A percentile compares a stretch with the other conserved stretches of the same genome.
phyloP scores from a whole-genome alignment of 2,113 vertebrate species.

The Plestiodon gilberti region DNA sequence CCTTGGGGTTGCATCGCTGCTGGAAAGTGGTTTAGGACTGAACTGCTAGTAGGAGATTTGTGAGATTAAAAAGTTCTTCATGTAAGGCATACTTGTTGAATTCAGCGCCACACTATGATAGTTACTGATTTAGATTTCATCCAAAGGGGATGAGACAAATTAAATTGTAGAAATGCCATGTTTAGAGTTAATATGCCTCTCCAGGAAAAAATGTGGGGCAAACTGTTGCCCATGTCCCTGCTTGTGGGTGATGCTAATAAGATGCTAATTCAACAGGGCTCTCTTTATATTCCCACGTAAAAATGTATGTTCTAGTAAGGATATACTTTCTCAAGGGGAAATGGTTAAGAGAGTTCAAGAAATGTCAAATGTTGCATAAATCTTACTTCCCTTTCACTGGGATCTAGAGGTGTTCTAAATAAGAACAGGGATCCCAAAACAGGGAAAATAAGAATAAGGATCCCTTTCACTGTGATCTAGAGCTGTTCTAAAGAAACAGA shows the following conservation, averaged over 20 bases:
- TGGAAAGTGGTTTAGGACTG: too few species aligned
- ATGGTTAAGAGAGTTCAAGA: background rate
- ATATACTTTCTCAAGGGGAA: background rate
- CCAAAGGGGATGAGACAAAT: background rate
- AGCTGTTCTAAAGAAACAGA: background rate
- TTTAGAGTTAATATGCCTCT: background rate
- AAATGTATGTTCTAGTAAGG: background rate
- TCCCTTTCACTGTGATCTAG: background rate
- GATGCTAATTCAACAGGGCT: background rate
- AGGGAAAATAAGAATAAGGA: too few species aligned
- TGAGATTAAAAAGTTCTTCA: background rate
- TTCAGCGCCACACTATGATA: background rate
- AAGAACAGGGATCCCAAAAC: background rate
- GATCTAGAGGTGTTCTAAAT: background rate
- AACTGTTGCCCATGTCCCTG: too few species aligned
- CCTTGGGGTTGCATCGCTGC: too few species aligned
- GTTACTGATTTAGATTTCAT: background rate
- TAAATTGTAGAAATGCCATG: background rate
- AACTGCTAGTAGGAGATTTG: too few species aligned
- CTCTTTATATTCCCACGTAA: background rate
- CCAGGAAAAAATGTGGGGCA: too few species aligned
- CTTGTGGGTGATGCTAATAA: too few species aligned
- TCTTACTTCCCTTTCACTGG: background rate
- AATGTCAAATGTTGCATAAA: background rate
- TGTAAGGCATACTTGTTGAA: background rate